A percentile compares a stretch with the other conserved stretches of the same genome.
Evolutionary conservation across 2,888 invertebrate species (phyloP).

Genomic region (Pelosia muscerda): DNA sequence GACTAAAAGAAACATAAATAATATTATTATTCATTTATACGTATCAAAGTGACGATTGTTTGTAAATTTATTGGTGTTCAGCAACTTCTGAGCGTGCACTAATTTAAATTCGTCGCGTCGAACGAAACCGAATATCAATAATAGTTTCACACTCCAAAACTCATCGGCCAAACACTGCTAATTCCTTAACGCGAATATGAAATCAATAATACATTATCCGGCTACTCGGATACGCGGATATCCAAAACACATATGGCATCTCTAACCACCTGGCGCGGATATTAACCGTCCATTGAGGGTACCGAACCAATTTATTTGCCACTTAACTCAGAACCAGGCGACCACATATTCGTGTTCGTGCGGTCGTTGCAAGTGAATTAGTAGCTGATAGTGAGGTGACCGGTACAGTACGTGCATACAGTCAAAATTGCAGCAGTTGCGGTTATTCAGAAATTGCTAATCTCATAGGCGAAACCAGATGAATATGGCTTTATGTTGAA

Average conservation of each 20-base stretch:
- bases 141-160: not conserved
- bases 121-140: not conserved
- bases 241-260: conserved; percentile 35
- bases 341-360: conserved; percentile 43
- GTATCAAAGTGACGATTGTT: no score
- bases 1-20: no score
- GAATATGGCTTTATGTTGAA: not conserved
- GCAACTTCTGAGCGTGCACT: no score
- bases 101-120: no score
- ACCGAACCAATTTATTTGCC: conserved; percentile 52
- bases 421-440: conserved; percentile 23
- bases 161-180: not conserved
- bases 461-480: not conserved
- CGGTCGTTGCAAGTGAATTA: conserved; percentile 43
- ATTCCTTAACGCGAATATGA: not conserved
- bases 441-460: conserved; percentile 4
- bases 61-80: no score
- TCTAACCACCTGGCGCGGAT: conserved; percentile 52
- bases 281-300: conserved; percentile 50
- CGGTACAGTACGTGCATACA: conserved; percentile 10
- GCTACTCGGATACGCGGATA: conserved; percentile 16
- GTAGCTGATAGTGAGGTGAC: conserved; percentile 27
- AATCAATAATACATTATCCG: conserved; percentile 9
- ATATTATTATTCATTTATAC: no score
- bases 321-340: conserved; percentile 49